Evolutionary conservation across 1,140 invertebrate species (phyloP), one percentile per base, ranked within the genome.

Genomic region (Nasonia giraulti): DNA sequence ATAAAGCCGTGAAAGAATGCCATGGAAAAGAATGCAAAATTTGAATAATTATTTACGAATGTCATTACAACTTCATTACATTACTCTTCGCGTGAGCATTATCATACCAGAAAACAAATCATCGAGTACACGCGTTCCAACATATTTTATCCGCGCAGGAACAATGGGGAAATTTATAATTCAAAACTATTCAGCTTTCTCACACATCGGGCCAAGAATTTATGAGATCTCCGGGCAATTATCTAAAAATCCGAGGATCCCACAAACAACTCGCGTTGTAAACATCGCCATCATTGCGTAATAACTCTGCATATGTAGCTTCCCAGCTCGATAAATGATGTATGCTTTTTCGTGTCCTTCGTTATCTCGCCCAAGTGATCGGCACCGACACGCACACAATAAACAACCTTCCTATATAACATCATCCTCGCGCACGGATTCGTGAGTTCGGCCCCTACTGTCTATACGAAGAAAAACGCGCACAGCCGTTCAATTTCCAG

Each of bases 331-430:
- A n/a, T n/a, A 62, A 82, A 76, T 66, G 73, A 82, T 75, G 31
- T 76, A 82, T 82, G 55, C 71, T 20, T 31, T 44, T 75, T 20
- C 50, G 33, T 27, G 62, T 27, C 14, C 55, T 40, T 50, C 62
- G 76, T 76, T 76, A 82, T 82, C 71, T 76, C 33, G 20, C 27
- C 31, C 14, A 27, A 76, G 20, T 20, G 73, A 76, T 82, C 81
- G 37, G 11, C 17, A 40, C 31, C 12, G 33, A 83, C 27, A 31
- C 23, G n/a, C 50, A 71, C 6, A 17, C 76, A 55, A 79, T 79
- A 79, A 84, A 73, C 76, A 79, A 44, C 11, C 14, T 69, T 17
- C 47, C 20, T 0, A 62, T 7, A 37, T 12, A 68, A 76, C 12
- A 76, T 76, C 81, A 66, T 82, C 33, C 71, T 66, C n/a, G 50